Base-by-base conservation (phyloP, 2,113 vertebrate genomes). In the Pelvicachromis taeniatus region DNA sequence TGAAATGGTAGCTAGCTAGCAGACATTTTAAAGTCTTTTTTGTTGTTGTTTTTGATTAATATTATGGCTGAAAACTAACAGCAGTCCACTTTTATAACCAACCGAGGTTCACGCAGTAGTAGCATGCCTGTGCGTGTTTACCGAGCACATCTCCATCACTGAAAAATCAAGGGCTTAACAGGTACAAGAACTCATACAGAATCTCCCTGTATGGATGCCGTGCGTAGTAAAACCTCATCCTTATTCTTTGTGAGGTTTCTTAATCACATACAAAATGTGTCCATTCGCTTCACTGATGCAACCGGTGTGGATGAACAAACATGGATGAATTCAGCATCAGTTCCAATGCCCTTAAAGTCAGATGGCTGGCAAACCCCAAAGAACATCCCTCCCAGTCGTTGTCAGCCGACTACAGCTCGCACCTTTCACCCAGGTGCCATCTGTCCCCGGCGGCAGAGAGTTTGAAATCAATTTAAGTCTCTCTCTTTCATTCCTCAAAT, bases 161-260 rank as follows among this genome's bases (percentile, higher is more conserved):
- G 81, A 89, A 93, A 65, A 93, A 92, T 93, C 94, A 95, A 96
- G 95, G 96, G 95, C 95, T 96, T 90, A 91, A 92, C 89, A 91
- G 94, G 95, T 92, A 95, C 94, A 93, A 93, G 88, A 94, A 93
- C 92, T 93, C 92, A 83, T 38, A 87, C 77, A 83, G 54, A 82
- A 84, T 79, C 78, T 88, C 84, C 81, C 55, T 10, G 10, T 77
- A 48, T 52, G 80, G 81, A 89, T 65, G 26, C 65, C 19, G 23
- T n/a, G 78, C 80, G n/a, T 40, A 84, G 53, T 29, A 80, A 50
- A 75, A 70, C 77, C 19, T 61, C 23, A 29, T 77, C 73, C 31
- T 40, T 79, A 26, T 29, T 68, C 31, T 80, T 81, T 59, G 26
- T 50, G 56, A 42, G 70, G 6, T 86, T 68, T 70, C 53, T 63